Evolutionary conservation across 30 jellyfish, hydroid and myxozoan genomes (phyloP).

Genomic region (Pelagia noctiluca): DNA sequence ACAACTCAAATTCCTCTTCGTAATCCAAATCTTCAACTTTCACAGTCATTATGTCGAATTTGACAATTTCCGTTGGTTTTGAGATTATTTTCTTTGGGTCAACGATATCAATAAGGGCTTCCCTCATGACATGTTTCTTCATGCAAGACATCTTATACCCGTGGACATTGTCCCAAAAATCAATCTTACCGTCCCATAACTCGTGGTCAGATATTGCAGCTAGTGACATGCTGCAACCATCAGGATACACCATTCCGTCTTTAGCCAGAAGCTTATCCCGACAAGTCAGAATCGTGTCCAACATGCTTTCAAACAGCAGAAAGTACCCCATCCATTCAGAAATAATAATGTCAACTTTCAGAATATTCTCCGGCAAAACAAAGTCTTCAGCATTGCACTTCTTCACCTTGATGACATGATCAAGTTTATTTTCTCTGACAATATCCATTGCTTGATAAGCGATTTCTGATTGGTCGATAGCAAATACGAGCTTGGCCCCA

Average conservation of each 20-base stretch:
- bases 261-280: conserved; percentile 74
- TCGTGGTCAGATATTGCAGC: conserved; percentile 80
- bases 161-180: conserved; percentile 91
- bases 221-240: conserved; percentile 67
- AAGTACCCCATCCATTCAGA: conserved; percentile 99
- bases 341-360: conserved; percentile 85
- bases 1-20: conserved; percentile 57
- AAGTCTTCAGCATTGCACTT: conserved; percentile 87
- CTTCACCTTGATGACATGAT: conserved; percentile 57
- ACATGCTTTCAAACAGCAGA: conserved; percentile 94
- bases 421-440: conserved; percentile 85
- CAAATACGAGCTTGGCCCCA: conserved; percentile 89
- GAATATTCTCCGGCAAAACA: conserved; percentile 29
- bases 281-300: conserved; percentile 81
- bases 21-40: conserved; percentile 68
- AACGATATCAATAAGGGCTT: conserved; percentile 79
- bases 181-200: conserved; percentile 63
- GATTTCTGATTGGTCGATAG: conserved; percentile 93
- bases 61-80: conserved; percentile 53
- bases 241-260: conserved; percentile 83
- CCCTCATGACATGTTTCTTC: conserved; percentile 80
- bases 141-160: conserved; percentile 89
- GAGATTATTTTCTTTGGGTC: conserved; percentile 49
- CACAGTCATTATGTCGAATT: conserved; percentile 72
- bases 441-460: conserved; percentile 97